Percentiles rank a stretch among this genome's conserved stretches.
phyloP scores from a whole-genome alignment of 2,888 invertebrate species.

The Catocala nupta region DNA sequence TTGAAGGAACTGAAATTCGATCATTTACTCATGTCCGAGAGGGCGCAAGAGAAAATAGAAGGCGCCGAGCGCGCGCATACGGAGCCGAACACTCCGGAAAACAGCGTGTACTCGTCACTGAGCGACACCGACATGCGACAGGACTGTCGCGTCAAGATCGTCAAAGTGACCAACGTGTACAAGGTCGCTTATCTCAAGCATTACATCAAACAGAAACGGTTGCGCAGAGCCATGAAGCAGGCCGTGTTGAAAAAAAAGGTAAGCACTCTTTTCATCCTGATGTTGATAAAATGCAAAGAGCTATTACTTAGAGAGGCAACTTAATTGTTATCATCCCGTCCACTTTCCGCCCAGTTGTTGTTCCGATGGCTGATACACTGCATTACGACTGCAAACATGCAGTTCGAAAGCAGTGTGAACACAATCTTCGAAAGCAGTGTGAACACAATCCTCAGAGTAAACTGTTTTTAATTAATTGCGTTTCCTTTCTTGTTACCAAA shows the following conservation, averaged over 20 bases:
- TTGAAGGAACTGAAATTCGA: constrained; percentile 70
- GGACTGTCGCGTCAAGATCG: constrained; percentile 76
- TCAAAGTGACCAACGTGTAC: constrained; percentile 81
- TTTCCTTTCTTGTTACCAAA: constrained; percentile 30
- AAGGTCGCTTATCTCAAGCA: constrained; percentile 78
- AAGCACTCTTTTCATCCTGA: neutral
- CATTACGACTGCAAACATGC: too few species aligned
- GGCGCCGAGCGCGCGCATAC: constrained; percentile 55
- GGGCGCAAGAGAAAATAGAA: constrained; percentile 56
- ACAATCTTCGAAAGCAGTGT: too few species aligned
- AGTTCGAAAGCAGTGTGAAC: too few species aligned
- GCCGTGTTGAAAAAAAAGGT: constrained; percentile 78
- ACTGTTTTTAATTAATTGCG: neutral
- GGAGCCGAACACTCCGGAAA: constrained; percentile 54
- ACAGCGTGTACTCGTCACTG: constrained; percentile 68
- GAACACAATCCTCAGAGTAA: neutral
- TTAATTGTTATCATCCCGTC: too few species aligned
- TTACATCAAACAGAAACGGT: constrained; percentile 76
- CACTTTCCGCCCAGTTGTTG: too few species aligned
- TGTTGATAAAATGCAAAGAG: too few species aligned
- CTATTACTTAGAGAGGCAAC: too few species aligned
- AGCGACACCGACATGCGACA: constrained; percentile 65
- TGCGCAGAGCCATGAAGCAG: constrained; percentile 71
- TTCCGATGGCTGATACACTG: too few species aligned
- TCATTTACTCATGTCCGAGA: constrained; percentile 53